phyloP scores from a whole-genome alignment of 2,797 vertebrate genomes.

The Neomorphus geoffroyi region DNA sequence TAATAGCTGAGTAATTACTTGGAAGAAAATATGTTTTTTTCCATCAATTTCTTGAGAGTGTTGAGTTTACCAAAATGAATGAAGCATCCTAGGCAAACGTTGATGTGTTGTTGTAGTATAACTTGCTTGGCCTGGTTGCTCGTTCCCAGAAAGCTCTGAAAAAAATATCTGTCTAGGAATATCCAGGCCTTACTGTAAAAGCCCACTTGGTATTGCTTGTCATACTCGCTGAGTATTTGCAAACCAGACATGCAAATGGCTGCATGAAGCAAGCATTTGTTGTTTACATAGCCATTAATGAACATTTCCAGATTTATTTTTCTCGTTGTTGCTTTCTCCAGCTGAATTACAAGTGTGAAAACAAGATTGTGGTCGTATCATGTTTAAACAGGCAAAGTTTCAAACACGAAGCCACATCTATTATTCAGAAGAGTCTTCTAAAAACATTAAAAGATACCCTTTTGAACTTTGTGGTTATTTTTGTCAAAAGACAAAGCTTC shows the following conservation, averaged over 20 bases:
- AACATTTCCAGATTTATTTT: slow-evolving; percentile 18
- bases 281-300: slow-evolving; percentile 23
- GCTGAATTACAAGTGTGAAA: slow-evolving; percentile 44
- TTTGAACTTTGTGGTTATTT: slow-evolving; percentile 68
- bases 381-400: slow-evolving; percentile 64
- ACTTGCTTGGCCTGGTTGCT: neutral
- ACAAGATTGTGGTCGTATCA: slow-evolving; percentile 58
- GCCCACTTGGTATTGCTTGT: neutral
- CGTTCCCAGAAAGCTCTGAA: neutral
- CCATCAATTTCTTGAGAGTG: neutral
- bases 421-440: slow-evolving; percentile 60
- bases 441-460: slow-evolving; percentile 58
- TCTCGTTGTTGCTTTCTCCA: neutral
- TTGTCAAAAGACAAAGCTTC: slow-evolving; percentile 48
- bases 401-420: slow-evolving; percentile 54
- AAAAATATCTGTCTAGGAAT: neutral
- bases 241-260: neutral
- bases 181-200: neutral
- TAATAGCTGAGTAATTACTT: neutral
- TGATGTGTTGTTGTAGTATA: neutral
- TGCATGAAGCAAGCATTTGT: neutral
- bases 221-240: neutral
- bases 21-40: neutral
- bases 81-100: neutral
- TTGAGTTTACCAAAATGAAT: neutral